These are phyloP conservation scores for Papilio elwesi DNA, from an alignment of 2,888 invertebrate species.

Conservation along the genomic window DNA sequence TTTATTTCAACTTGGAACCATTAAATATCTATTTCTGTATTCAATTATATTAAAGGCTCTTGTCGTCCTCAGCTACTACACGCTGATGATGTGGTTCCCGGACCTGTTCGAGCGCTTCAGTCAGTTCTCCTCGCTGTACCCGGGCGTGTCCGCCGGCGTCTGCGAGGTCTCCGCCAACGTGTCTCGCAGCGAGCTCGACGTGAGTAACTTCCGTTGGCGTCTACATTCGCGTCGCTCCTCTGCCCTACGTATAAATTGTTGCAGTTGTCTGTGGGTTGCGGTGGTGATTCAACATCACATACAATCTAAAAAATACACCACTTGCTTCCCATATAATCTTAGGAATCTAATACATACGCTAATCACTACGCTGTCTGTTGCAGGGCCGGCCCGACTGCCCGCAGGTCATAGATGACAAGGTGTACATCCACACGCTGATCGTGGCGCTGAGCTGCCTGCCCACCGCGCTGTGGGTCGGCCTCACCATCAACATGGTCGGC, in stretches of 20 bases:
- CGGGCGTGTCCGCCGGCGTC: conserved; percentile 75
- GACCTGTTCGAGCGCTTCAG: conserved; percentile 87
- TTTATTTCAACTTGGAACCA: no score
- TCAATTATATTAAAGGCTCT: neutral
- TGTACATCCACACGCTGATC: conserved; percentile 83
- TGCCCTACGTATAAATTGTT: neutral
- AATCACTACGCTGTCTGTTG: conserved; percentile 23
- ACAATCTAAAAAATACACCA: no score
- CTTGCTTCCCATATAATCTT: no score
- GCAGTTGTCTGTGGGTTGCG: no score
- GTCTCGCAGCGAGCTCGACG: conserved; percentile 54
- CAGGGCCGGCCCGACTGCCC: conserved; percentile 54
- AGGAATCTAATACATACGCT: no score
- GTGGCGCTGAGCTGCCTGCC: conserved; percentile 85
- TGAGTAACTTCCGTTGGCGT: conserved; percentile 5
- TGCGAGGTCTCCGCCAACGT: conserved; percentile 82
- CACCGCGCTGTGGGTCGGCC: conserved; percentile 82
- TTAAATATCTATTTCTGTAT: neutral
- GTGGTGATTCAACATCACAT: no score
- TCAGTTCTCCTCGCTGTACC: conserved; percentile 74
- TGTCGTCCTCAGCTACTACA: conserved; percentile 79
- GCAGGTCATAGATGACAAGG: conserved; percentile 72
- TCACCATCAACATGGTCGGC: conserved; percentile 83
- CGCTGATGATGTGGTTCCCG: conserved; percentile 88
- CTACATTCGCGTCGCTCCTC: no score